A percentile compares a stretch with the other conserved stretches of the same genome.
phyloP scores from a whole-genome alignment of 2,888 invertebrate genomes.

The Erynnis tages region DNA sequence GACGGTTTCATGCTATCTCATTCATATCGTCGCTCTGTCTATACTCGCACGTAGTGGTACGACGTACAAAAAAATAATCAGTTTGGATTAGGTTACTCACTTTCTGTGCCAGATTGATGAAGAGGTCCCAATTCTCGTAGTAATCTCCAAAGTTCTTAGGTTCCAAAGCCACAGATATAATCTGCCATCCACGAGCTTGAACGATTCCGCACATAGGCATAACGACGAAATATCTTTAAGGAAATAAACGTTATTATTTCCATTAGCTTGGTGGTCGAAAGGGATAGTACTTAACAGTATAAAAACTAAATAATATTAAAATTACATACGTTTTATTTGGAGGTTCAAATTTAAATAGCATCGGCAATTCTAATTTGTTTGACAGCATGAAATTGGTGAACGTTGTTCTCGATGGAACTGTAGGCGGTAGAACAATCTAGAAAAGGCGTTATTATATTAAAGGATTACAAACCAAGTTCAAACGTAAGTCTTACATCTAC shows the following conservation, averaged over 20 bases:
- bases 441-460: too few species aligned
- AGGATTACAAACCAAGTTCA: not conserved
- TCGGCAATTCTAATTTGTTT: constrained; percentile 63
- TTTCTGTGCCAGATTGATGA: constrained; percentile 63
- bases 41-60: too few species aligned
- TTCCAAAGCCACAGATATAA: constrained; percentile 70
- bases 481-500: not conserved
- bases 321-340: constrained; percentile 62
- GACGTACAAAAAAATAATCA: too few species aligned
- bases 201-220: constrained; percentile 73
- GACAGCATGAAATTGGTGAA: constrained; percentile 69
- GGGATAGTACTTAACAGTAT: not conserved
- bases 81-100: too few species aligned
- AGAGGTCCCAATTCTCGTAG: constrained; percentile 67
- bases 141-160: constrained; percentile 63
- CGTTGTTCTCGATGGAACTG: constrained; percentile 64
- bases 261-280: too few species aligned
- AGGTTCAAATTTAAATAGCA: constrained; percentile 66
- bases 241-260: too few species aligned
- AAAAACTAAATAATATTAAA: not conserved
- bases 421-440: constrained; percentile 68
- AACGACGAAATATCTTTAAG: constrained; percentile 59
- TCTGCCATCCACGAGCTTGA: constrained; percentile 68
- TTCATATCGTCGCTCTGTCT: too few species aligned
- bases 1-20: too few species aligned